Conservation (phyloP, 2,888 invertebrate genomes). For the Hemicrepidius hirtus region DNA sequence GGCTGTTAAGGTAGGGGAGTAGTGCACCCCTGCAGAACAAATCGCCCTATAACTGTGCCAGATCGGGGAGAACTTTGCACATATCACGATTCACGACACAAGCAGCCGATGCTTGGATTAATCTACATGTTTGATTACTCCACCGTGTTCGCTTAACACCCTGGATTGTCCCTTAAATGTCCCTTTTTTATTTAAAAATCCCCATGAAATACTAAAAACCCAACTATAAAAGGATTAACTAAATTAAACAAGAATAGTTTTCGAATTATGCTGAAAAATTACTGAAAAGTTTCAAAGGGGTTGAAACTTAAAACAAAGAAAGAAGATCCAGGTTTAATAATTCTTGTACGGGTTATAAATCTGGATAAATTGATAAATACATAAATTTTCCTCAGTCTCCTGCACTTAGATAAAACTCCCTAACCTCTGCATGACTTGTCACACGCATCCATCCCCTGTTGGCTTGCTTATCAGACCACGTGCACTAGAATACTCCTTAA, state of each 20-base stretch:
- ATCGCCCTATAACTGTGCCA: slow-evolving; percentile 67
- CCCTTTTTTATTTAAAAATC: background rate
- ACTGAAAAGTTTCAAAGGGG: too few species aligned
- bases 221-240: too few species aligned
- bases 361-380: slow-evolving; percentile 48
- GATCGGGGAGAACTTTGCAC: slow-evolving; percentile 63
- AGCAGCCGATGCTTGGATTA: slow-evolving; percentile 58
- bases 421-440: slow-evolving; percentile 51
- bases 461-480: slow-evolving; percentile 61
- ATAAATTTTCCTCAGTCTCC: slow-evolving; percentile 50
- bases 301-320: too few species aligned
- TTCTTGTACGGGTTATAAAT: slow-evolving; percentile 31
- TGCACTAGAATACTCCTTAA: slow-evolving; percentile 63
- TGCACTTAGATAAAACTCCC: slow-evolving; percentile 49
- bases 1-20: slow-evolving; percentile 52
- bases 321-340: background rate
- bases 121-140: slow-evolving; percentile 65
- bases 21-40: slow-evolving; percentile 67
- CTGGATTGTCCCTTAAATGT: background rate
- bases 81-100: slow-evolving; percentile 60
- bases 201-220: too few species aligned
- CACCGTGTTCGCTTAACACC: slow-evolving; percentile 19
- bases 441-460: slow-evolving; percentile 54
- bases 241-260: too few species aligned
- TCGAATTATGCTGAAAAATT: too few species aligned